Percentiles rank a stretch among this genome's conserved stretches.
Evolutionary conservation across 64 coral and sea anemone genomes (phyloP).

Genomic region (Anthopleura sola): DNA sequence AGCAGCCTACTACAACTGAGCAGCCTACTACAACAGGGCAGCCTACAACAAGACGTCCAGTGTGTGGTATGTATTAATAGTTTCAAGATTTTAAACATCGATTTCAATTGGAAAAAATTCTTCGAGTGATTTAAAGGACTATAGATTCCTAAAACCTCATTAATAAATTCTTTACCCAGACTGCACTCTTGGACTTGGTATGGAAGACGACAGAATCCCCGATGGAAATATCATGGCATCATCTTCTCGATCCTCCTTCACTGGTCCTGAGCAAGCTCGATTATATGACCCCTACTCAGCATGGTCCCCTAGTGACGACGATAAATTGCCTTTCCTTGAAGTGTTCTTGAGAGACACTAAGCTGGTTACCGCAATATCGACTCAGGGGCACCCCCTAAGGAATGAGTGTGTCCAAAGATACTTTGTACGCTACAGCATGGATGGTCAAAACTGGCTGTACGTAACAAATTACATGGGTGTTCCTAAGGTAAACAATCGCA

Average conservation of each 20-base stretch:
- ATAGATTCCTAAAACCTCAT: background rate
- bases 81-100: background rate
- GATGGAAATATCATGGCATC: conserved; percentile 38
- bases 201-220: conserved; percentile 27
- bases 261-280: conserved; percentile 30
- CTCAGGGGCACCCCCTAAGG: conserved; percentile 48
- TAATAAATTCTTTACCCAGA: background rate
- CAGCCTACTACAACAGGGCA: background rate
- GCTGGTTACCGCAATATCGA: conserved; percentile 49
- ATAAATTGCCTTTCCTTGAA: conserved; percentile 27
- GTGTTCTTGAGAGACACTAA: conserved; percentile 34
- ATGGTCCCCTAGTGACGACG: conserved; percentile 40
- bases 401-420: conserved; percentile 49
- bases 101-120: no score
- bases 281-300: conserved; percentile 45
- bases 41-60: background rate
- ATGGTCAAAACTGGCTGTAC: conserved; percentile 11
- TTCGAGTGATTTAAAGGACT: background rate
- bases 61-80: conserved; percentile 1
- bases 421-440: conserved; percentile 42
- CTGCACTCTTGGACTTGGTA: conserved; percentile 25
- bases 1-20: background rate
- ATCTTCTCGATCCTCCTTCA: conserved; percentile 13
- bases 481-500: conserved; percentile 35
- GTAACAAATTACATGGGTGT: background rate